Evolutionary conservation across 2,888 invertebrate species (phyloP).

Genomic region (Neoitamus cyanurus): DNA sequence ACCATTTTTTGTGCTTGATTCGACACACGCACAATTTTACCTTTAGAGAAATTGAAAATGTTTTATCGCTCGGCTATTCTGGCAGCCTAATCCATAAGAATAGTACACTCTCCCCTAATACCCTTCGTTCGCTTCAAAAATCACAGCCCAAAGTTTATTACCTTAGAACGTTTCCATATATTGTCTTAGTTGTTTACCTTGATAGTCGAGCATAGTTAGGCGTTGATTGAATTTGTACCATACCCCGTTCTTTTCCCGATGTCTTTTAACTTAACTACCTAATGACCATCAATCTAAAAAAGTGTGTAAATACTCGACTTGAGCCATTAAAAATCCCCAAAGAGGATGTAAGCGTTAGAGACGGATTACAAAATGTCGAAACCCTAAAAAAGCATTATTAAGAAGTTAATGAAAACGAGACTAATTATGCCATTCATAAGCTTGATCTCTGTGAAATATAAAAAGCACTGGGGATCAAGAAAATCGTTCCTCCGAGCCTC

Average conservation of each 20-base stretch:
- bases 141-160: background rate
- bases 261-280: background rate
- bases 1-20: too few relatives aligned
- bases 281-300: background rate
- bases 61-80: too few relatives aligned
- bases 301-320: background rate
- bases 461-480: background rate
- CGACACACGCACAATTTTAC: too few relatives aligned
- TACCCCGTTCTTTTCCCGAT: background rate
- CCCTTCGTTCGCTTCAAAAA: background rate
- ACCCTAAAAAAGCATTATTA: background rate
- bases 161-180: background rate
- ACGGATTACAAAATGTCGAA: background rate
- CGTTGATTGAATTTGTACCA: background rate
- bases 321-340: background rate
- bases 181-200: background rate
- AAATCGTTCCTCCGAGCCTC: background rate
- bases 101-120: background rate
- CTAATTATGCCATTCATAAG: slow-evolving; percentile 5
- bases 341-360: background rate
- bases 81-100: too few relatives aligned
- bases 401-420: background rate
- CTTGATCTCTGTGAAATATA: background rate
- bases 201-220: background rate
- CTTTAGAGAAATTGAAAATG: too few relatives aligned